Evolutionary conservation across 2,797 vertebrate genomes (phyloP).

Genomic region (Rhinogobio ventralis): DNA sequence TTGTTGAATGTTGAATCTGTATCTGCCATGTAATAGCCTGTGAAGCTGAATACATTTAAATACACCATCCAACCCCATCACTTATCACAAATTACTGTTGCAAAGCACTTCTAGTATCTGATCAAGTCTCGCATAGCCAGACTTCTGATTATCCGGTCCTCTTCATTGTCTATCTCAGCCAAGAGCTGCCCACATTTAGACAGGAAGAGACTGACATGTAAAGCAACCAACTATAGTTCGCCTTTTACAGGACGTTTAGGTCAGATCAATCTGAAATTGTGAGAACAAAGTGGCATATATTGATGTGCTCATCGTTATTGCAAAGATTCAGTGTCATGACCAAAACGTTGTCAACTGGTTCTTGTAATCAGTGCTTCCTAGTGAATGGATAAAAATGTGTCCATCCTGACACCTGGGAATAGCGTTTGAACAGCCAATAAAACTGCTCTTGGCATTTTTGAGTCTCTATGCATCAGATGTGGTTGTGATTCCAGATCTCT

Average conservation of each 20-base stretch:
- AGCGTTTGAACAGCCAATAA: no score
- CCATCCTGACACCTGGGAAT: no score
- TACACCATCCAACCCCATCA: no score
- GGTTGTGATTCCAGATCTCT: neutral
- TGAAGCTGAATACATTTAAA: neutral
- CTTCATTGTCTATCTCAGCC: neutral
- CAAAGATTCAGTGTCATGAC: neutral
- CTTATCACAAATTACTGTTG: no score
- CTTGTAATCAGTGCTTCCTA: neutral
- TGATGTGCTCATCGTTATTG: neutral
- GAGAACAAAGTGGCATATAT: neutral
- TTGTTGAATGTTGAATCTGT: neutral
- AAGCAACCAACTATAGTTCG: no score
- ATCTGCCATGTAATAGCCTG: neutral
- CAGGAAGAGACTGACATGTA: neutral
- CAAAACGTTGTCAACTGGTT: neutral
- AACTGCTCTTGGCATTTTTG: neutral
- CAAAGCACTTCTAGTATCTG: neutral
- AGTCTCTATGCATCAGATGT: neutral
- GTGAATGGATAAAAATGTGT: no score
- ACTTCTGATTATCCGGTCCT: neutral
- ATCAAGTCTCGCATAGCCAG: neutral
- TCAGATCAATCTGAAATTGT: neutral
- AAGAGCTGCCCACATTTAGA: neutral
- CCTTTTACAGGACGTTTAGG: neutral